Evolutionary conservation across 2,113 vertebrate species (phyloP), one percentile per base, ranked within the genome.

Genomic region (Lampris megalopsis): DNA sequence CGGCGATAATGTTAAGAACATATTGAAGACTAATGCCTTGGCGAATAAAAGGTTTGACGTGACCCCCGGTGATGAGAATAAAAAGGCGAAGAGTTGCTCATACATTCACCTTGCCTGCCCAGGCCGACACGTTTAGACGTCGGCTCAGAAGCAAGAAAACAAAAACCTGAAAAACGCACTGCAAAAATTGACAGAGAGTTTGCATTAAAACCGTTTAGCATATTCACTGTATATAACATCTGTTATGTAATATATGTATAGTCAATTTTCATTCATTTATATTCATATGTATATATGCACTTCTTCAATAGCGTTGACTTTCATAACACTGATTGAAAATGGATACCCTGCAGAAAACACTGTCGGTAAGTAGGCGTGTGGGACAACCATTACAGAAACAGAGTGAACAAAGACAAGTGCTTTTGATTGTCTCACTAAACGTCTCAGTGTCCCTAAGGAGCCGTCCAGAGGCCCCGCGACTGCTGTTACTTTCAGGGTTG

Each of bases 211-310:
- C 73, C 84, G 83, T 92, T 92, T 94, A 94, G 93, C 93, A 94
- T 94, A 93, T 93, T 93, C 92, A 92, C 91, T 92, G 90, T 90
- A 93, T 92, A 88, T 92, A 94, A 92, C 92, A 93, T 87, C 69
- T 92, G 82, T 92, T 89, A 91, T 93, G 83, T 91, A 90, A 92
- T 91, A 93, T 88, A 81, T 64, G 68, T 89, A 89, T 88, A 86
- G 75, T 83, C 75, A 75, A 84, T 68, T 81, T 83, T 88, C 86
- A 24, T 24, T 24, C 24, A 24, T 53, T 71, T 80, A 76, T 74
- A 82, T 87, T 88, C 59, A 64, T 83, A 81, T 87, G 54, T 49
- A 85, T 92, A 81, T 83, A 81, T 89, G 88, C 85, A 85, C 68
- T 84, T 88, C 80, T 85, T 91, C 86, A 88, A 86, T 91, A 91